Evolutionary conservation across 2,113 vertebrate genomes (phyloP).

Genomic region (Rousettus leschenaultii): DNA sequence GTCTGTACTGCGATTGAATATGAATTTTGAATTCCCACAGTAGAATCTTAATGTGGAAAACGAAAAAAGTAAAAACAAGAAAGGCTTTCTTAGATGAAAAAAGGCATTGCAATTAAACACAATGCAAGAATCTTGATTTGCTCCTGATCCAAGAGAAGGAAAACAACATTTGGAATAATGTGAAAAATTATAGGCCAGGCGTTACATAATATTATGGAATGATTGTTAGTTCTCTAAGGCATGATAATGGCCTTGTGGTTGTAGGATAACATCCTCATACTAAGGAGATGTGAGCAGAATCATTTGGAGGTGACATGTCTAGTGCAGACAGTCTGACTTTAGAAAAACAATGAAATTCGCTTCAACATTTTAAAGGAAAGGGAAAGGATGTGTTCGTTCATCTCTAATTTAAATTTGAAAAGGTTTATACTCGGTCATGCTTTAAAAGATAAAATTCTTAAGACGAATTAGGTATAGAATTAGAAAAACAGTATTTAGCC

Average conservation of each 20-base stretch:
- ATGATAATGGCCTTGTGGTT: not conserved
- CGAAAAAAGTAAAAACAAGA: not conserved
- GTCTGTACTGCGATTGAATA: not conserved
- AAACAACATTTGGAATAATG: not conserved
- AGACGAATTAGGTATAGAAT: not conserved
- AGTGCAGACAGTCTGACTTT: not conserved
- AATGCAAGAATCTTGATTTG: not conserved
- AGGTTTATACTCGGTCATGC: not conserved
- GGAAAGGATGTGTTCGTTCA: not conserved
- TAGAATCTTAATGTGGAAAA: not conserved
- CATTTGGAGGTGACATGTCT: not conserved
- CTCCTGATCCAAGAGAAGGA: not conserved
- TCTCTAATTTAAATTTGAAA: not conserved
- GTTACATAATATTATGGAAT: not conserved
- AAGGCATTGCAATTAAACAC: not conserved
- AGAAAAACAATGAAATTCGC: not conserved
- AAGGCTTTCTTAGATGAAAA: not conserved
- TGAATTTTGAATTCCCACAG: not conserved
- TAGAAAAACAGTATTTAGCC: not conserved
- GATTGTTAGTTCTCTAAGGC: not conserved
- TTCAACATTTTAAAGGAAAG: not conserved
- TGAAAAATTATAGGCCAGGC: not conserved
- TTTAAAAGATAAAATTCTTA: not conserved
- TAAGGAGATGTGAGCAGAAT: not conserved
- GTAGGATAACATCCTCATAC: not conserved